These are phyloP conservation scores for Dicrostonyx torquatus DNA, from an alignment of 2,797 vertebrate species.

Conservation along the genomic window DNA sequence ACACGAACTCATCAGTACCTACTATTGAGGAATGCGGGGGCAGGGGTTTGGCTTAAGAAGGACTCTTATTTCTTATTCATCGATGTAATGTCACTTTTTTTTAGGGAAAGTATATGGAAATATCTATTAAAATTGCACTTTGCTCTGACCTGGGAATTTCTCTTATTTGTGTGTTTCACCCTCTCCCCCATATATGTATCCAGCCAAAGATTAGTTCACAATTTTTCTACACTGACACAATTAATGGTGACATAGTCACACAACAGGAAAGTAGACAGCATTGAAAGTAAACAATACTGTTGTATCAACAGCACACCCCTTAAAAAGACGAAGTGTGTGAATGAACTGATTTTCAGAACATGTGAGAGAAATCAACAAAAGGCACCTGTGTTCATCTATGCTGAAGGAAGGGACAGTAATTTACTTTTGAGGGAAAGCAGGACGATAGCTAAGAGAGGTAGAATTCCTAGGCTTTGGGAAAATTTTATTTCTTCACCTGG, in stretches of 20 bases:
- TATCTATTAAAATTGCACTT: not conserved
- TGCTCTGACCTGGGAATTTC: not conserved
- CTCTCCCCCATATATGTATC: not conserved
- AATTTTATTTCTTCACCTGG: not conserved
- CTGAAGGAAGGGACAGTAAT: not conserved
- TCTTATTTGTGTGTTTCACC: no score
- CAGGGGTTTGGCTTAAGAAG: not conserved
- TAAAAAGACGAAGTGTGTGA: not conserved
- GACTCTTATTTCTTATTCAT: not conserved
- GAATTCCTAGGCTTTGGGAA: not conserved
- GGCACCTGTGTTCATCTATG: not conserved
- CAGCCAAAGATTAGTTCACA: not conserved
- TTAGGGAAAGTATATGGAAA: not conserved
- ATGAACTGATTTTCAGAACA: not conserved
- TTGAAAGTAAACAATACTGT: not conserved
- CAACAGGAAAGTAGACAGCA: not conserved
- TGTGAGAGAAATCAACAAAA: not conserved
- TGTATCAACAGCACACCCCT: not conserved
- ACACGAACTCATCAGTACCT: not conserved
- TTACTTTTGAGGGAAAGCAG: not conserved
- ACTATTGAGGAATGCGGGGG: not conserved
- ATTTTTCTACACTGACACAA: not conserved
- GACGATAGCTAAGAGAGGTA: not conserved
- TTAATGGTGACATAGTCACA: not conserved
- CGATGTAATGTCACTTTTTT: not conserved